Conservation (phyloP, 2,888 invertebrate species). For the Eilema sororculum region DNA sequence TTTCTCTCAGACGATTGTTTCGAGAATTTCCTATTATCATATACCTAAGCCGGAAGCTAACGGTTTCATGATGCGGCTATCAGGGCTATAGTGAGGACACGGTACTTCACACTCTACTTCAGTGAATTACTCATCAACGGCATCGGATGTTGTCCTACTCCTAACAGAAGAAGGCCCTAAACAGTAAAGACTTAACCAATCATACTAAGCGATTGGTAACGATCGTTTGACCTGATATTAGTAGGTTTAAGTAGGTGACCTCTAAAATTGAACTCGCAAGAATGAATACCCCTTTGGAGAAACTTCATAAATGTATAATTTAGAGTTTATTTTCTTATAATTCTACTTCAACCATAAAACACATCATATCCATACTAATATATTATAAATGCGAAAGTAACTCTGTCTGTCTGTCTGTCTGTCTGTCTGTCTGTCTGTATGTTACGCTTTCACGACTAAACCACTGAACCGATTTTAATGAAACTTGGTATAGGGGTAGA, state of each 20-base stretch:
- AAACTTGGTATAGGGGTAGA: no score
- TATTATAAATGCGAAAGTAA: no score
- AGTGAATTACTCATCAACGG: not conserved
- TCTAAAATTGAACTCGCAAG: not conserved
- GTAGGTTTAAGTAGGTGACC: not conserved
- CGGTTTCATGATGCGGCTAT: not conserved
- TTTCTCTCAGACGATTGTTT: not conserved
- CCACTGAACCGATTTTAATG: no score
- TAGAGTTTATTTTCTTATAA: no score
- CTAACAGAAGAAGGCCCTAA: not conserved
- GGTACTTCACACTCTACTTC: not conserved
- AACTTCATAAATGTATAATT: not conserved
- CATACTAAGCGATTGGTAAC: not conserved
- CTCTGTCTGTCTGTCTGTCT: no score
- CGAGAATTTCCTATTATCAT: not conserved
- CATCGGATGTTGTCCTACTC: not conserved
- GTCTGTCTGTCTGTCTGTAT: no score
- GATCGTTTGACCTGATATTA: not conserved
- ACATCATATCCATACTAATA: no score
- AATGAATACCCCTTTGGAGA: not conserved
- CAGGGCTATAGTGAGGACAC: not conserved
- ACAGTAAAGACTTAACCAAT: not conserved
- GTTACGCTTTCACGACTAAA: no score
- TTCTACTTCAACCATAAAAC: not conserved
- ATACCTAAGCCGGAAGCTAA: conserved; percentile 1